A percentile compares a stretch with the other conserved stretches of the same genome.
phyloP scores from a whole-genome alignment of 2,888 invertebrate species.

The Eustalomyia histrio region DNA sequence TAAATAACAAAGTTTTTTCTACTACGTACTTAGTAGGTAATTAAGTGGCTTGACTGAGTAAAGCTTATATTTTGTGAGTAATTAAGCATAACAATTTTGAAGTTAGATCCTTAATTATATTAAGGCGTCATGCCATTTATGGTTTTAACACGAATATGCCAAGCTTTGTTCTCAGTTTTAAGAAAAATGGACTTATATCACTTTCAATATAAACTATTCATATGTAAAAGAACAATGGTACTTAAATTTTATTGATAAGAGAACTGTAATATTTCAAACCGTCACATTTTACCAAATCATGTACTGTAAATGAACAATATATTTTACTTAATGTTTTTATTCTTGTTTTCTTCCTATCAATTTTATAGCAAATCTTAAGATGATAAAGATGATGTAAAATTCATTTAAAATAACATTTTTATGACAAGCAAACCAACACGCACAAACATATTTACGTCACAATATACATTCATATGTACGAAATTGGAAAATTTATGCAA shows the following conservation, averaged over 20 bases:
- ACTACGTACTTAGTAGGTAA: too few relatives aligned
- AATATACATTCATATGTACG: neutral
- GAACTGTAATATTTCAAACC: neutral
- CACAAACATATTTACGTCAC: neutral
- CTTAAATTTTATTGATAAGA: slow-evolving; percentile 7
- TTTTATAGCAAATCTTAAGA: neutral
- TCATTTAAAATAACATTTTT: slow-evolving; percentile 12
- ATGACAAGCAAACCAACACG: neutral
- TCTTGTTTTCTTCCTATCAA: too few relatives aligned
- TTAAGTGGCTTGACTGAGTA: too few relatives aligned
- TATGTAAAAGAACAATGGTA: neutral
- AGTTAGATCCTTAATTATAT: too few relatives aligned
- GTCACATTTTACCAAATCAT: slow-evolving; percentile 10
- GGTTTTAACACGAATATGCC: too few relatives aligned
- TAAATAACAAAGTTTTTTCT: too few relatives aligned
- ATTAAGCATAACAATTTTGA: too few relatives aligned
- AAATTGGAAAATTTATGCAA: slow-evolving; percentile 14
- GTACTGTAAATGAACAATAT: neutral
- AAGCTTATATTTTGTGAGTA: too few relatives aligned
- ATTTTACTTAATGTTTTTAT: neutral
- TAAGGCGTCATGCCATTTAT: too few relatives aligned
- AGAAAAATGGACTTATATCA: too few relatives aligned
- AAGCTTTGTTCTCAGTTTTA: too few relatives aligned
- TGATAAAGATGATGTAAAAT: neutral
- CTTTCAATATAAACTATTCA: too few relatives aligned